Evolutionary conservation across 35 echinoderm and acorn worm genomes (phyloP).

Genomic region (Patiria miniata): DNA sequence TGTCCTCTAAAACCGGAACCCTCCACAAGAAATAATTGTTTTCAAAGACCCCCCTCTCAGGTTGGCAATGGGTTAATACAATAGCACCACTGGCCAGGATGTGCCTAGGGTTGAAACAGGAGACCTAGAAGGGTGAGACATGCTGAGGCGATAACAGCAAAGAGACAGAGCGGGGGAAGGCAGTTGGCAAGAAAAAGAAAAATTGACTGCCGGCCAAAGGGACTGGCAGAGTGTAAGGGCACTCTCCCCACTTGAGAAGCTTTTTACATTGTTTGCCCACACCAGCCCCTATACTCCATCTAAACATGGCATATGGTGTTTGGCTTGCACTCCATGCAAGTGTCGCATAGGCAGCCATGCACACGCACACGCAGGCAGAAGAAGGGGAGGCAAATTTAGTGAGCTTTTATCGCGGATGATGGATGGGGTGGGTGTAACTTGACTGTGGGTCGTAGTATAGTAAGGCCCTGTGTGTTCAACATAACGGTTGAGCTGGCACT

Average conservation of each 20-base stretch:
- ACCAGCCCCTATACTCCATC: conserved; percentile 26
- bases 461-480: not conserved
- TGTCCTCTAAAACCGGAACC: not conserved
- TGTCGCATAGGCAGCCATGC: not conserved
- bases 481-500: conserved; percentile 22
- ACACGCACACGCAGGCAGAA: conserved; percentile 3
- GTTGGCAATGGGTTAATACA: not conserved
- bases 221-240: not conserved
- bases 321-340: conserved; percentile 20
- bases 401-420: conserved; percentile 21
- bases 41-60: conserved; percentile 16
- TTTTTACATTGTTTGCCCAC: conserved; percentile 29
- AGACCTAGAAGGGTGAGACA: conserved; percentile 3
- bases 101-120: conserved; percentile 13
- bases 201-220: not conserved
- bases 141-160: not conserved
- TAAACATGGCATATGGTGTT: conserved; percentile 25
- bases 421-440: not conserved
- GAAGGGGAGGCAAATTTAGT: not conserved
- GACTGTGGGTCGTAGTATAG: not conserved
- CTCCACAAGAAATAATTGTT: conserved; percentile 29
- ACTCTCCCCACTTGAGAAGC: conserved; percentile 10
- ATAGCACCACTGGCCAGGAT: conserved; percentile 16
- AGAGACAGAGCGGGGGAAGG: too few relatives aligned
- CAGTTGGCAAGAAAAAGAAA: too few relatives aligned